phyloP scores from a whole-genome alignment of 2,797 vertebrate species.

The Poeciliopsis turneri region DNA sequence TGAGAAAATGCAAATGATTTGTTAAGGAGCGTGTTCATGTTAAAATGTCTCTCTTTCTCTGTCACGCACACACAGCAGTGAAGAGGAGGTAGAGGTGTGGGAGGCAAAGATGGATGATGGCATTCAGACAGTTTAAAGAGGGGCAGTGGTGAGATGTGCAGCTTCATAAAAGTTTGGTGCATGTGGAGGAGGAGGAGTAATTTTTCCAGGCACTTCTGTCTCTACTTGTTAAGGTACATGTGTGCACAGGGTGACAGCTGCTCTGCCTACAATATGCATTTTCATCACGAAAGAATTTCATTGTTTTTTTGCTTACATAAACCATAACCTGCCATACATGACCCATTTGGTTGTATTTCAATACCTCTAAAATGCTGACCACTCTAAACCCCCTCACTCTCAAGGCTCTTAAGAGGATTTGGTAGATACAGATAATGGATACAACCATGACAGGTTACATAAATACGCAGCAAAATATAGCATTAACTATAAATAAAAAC shows the following conservation, averaged over 20 bases:
- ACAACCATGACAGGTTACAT: background rate
- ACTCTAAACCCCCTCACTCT: background rate
- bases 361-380: background rate
- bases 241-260: slow-evolving; percentile 26
- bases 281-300: background rate
- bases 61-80: slow-evolving; percentile 43
- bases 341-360: background rate
- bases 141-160: slow-evolving; percentile 43
- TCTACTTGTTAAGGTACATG: slow-evolving; percentile 32
- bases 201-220: slow-evolving; percentile 47
- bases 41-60: slow-evolving; percentile 43
- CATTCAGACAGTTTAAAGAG: slow-evolving; percentile 68
- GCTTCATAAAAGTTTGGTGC: slow-evolving; percentile 56
- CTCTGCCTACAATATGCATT: slow-evolving; percentile 11
- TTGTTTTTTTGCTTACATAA: slow-evolving; percentile 2
- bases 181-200: slow-evolving; percentile 55
- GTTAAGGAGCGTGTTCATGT: slow-evolving; percentile 12
- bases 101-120: slow-evolving; percentile 70
- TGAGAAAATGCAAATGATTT: slow-evolving; percentile 45
- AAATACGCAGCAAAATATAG: background rate
- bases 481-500: background rate
- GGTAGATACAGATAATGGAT: background rate
- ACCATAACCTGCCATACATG: background rate
- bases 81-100: slow-evolving; percentile 70
- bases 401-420: background rate